Evolutionary conservation across 2,888 invertebrate species (phyloP), one percentile per base, ranked within the genome.

Genomic region (Cynaeus angustus): DNA sequence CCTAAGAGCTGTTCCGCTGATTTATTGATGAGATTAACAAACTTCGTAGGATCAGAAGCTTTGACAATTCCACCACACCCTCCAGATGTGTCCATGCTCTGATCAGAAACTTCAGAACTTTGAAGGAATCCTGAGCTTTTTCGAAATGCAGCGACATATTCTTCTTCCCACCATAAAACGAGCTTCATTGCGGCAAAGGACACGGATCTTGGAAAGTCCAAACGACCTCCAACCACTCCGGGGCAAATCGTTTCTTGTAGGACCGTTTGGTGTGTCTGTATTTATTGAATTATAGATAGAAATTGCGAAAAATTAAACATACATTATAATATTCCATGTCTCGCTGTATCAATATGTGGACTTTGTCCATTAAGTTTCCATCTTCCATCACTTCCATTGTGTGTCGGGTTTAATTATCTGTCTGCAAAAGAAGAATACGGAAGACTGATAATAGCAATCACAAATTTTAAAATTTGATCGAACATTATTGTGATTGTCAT

Each of bases 311-410:
- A 38, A 38, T 8, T n/a, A 45, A 30, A 16, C 8, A 6, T 13
- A 93, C 93, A 89, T 92, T 92, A 86, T 95, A 95, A 85, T 94
- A 94, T 81, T 93, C 92, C 85, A 94, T 88, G 84, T 95, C 94
- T 67, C 94, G 87, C 85, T 94, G 93, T 68, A 95, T 87, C 55
- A 95, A 86, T 78, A 95, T 94, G 73, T 92, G 91, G 74, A 95
- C 93, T 75, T 94, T 89, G 84, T 95, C 94, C 90, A 94, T 94
- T 84, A 95, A 90, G 88, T 94, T 94, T 12, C 94, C 94, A 89
- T 95, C 94, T 89, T 95, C 94, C 87, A 95, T 94, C 45, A 95
- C 92, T 86, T 94, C 94, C 94, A 94, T 94, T 43, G 13, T 52
- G 12, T 9, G 21, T 21, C 4, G 21, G 21, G n/a, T n/a, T n/a